phyloP scores from a whole-genome alignment of 2,888 invertebrate genomes.

The Lumbricus terrestris region DNA sequence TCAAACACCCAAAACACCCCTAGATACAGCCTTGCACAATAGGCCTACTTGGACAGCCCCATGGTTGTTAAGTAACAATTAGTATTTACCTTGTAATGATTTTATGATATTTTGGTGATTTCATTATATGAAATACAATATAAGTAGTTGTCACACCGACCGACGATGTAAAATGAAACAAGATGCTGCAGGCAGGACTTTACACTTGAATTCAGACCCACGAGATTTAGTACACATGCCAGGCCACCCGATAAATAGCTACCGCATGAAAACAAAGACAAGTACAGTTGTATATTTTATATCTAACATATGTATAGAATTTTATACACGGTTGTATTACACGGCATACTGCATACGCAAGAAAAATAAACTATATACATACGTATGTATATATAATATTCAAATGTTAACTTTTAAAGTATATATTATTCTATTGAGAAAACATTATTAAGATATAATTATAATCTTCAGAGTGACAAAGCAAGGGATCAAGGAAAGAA shows the following conservation, averaged over 20 bases:
- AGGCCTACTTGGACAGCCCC: too few species aligned
- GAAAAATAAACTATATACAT: constrained; percentile 3
- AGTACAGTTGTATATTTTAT: neutral
- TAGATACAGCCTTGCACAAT: too few species aligned
- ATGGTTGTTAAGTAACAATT: too few species aligned
- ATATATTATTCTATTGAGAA: neutral
- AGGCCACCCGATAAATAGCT: neutral
- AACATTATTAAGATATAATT: neutral
- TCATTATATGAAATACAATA: neutral
- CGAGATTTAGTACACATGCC: neutral
- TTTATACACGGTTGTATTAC: constrained; percentile 3
- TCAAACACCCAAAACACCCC: too few species aligned
- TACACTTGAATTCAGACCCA: neutral
- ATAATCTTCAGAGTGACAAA: neutral
- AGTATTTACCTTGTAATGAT: neutral
- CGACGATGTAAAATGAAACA: neutral
- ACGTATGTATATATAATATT: neutral
- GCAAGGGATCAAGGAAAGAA: neutral
- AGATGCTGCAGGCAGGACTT: neutral
- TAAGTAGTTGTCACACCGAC: neutral
- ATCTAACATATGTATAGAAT: neutral
- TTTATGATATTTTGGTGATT: neutral
- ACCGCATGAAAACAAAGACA: neutral
- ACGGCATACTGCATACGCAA: neutral
- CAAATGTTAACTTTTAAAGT: neutral